A percentile compares a stretch with the other conserved stretches of the same genome.
Evolutionary conservation across 2,113 vertebrate species (phyloP).

Genomic region (Sylvietta virens): DNA sequence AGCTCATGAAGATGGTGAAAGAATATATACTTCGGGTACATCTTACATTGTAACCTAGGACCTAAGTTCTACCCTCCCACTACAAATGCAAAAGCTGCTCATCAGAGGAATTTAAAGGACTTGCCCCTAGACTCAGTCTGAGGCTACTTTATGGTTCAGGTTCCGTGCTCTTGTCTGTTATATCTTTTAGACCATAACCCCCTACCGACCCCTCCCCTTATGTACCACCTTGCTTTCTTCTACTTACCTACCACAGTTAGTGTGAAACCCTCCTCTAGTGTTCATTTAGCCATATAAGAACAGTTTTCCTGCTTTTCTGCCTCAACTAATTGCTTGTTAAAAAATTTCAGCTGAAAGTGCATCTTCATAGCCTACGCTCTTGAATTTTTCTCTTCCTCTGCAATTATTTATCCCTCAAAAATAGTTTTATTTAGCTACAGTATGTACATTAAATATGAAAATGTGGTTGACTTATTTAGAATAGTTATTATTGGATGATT

Average conservation of each 20-base stretch:
- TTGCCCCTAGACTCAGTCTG: background rate
- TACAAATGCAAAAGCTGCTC: background rate
- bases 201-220: background rate
- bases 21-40: no score
- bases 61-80: background rate
- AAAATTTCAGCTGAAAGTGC: slow-evolving; percentile 55
- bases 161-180: background rate
- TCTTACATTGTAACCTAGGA: no score
- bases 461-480: slow-evolving; percentile 50
- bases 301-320: slow-evolving; percentile 18
- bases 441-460: slow-evolving; percentile 57
- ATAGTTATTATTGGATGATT: slow-evolving; percentile 57
- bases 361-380: slow-evolving; percentile 59
- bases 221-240: background rate
- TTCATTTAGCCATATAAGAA: slow-evolving; percentile 9
- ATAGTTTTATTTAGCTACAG: slow-evolving; percentile 59
- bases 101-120: background rate
- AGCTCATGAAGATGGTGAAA: no score
- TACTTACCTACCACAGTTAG: background rate
- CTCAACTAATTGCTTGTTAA: slow-evolving; percentile 32
- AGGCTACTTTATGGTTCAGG: background rate
- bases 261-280: background rate
- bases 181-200: background rate
- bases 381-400: slow-evolving; percentile 61
- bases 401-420: slow-evolving; percentile 63